phyloP scores from a whole-genome alignment of 2,888 invertebrate genomes.

The Julus scanicus region DNA sequence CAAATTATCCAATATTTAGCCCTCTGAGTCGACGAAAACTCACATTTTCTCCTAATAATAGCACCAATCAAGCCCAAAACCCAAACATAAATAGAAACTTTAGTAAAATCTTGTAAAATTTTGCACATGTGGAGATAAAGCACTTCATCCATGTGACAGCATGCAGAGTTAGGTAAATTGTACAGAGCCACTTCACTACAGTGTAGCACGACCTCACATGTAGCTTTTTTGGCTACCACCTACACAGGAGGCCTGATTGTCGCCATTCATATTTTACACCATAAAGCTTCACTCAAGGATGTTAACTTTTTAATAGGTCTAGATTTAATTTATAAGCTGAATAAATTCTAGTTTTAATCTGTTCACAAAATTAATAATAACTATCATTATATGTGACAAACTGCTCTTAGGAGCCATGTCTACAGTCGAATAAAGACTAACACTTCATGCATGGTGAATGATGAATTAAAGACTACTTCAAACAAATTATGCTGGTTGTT shows the following conservation, averaged over 20 bases:
- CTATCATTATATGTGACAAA: not conserved
- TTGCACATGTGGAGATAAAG: too few species aligned
- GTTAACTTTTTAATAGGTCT: slow-evolving; percentile 31
- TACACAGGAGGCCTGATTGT: not conserved
- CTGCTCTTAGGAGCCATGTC: not conserved
- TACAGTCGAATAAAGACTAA: not conserved
- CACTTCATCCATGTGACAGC: too few species aligned
- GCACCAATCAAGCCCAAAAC: not conserved
- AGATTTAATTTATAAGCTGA: not conserved
- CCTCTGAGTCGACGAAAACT: too few species aligned
- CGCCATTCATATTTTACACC: not conserved
- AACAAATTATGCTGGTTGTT: not conserved
- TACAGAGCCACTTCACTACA: not conserved
- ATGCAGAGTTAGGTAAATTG: not conserved
- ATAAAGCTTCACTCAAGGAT: not conserved
- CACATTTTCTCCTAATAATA: too few species aligned
- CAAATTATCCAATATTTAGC: too few species aligned
- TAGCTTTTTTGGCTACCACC: slow-evolving; percentile 24
- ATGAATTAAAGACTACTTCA: not conserved
- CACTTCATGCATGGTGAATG: not conserved
- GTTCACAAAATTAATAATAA: slow-evolving; percentile 11
- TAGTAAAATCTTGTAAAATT: too few species aligned
- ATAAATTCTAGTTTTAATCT: not conserved
- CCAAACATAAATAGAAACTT: not conserved
- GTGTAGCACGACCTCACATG: not conserved